Base-by-base conservation (phyloP, 2,888 invertebrate species). In the Mylabris sibirica region DNA sequence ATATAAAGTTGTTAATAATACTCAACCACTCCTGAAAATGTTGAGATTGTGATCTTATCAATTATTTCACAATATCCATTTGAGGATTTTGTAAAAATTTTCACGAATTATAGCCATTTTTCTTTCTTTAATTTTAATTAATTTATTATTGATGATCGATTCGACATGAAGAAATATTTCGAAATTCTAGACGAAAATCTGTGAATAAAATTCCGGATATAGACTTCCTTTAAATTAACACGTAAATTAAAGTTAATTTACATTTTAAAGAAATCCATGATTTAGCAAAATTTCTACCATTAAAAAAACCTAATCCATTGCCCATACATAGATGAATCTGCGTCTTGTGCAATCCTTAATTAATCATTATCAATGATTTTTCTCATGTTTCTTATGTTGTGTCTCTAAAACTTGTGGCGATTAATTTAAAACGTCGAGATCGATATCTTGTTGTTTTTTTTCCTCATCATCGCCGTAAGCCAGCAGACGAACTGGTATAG, bases 391-490 rank as follows among this genome's bases (percentile, higher is more conserved):
- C 11, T 22, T 12, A 1, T 9, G 53, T 4, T 57, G 57, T 57
- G 30, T 30, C 17, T 22, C 8, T 22, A 53, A 53, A 53, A n/a
- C 12, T 9, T 24, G 57, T 5, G 30, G 57, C 65, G 62, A 68
- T 68, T 65, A 68, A 68, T 68, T 65, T 67, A 53, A 53, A 35
- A 35, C 30, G 61, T 61, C 26, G 53, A 67, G 41, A 67, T 60
- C 22, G 20, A 20, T 57, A 61, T 41, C 68, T 41, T 35, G 41
- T 35, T 12, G 26, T 30, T 30, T 30, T 20, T 59, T 65, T 35
- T 49, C 5, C 17, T n/a, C 2, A 5, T 30, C 26, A 30, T 30
- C 11, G 14, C 12, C 3, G 22, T 14, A 26, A 41, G 65, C 38
- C 62, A 61, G 66, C 66, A 63, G 65, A 63, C 63, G 69, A 11